phyloP scores from a whole-genome alignment of 2,797 vertebrate species.

The Choloepus didactylus region DNA sequence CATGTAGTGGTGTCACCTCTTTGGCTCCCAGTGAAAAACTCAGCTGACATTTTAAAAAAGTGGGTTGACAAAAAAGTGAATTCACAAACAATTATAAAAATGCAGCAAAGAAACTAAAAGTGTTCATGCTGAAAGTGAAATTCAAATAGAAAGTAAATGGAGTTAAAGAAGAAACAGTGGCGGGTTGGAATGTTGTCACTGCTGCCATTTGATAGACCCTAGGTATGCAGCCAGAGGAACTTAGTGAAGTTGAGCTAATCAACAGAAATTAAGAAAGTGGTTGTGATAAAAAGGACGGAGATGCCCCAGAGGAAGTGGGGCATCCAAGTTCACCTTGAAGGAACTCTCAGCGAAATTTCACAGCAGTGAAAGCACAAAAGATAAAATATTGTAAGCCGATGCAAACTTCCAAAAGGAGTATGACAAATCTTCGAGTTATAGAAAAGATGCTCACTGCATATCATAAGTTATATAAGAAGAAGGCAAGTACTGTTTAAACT shows the following conservation, averaged over 20 bases:
- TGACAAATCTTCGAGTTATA: not conserved
- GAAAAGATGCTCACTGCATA: not conserved
- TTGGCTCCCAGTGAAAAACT: not conserved
- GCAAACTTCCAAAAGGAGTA: constrained; percentile 7
- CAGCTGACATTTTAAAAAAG: not conserved
- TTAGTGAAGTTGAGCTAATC: not conserved
- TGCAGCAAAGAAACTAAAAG: not conserved
- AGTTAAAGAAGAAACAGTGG: constrained; percentile 7
- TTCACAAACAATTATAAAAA: not conserved
- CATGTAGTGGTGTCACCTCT: not conserved
- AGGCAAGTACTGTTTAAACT: not conserved
- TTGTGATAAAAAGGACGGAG: not conserved
- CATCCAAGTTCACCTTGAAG: not conserved
- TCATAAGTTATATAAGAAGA: not conserved
- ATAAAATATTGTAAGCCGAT: not conserved
- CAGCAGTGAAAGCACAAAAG: not conserved
- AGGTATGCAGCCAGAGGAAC: not conserved
- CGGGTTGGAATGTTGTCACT: not conserved
- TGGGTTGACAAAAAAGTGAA: not conserved
- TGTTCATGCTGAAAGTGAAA: not conserved
- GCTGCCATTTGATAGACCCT: not conserved
- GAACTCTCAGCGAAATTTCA: not conserved
- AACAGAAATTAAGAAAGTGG: not conserved
- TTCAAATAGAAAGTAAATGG: constrained; percentile 15
- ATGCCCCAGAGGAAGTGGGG: not conserved